Base-by-base conservation (phyloP, 2,113 vertebrate species). In the Urocolius indicus region DNA sequence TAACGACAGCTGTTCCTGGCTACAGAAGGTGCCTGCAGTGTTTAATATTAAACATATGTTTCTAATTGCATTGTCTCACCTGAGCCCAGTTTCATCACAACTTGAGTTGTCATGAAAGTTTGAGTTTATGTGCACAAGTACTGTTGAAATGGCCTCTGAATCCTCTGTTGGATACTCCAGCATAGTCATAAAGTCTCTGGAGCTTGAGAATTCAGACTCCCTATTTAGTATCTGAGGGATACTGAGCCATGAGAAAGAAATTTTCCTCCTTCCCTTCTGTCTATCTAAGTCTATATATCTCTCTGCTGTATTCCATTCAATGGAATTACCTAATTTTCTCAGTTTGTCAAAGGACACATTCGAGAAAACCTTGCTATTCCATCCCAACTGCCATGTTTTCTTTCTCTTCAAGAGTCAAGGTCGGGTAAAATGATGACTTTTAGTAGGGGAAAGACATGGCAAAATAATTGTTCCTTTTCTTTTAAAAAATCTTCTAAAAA, bases 31-130 rank as follows among this genome's bases (percentile, higher is more conserved):
- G 62, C 46, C 46, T 73, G 45, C 41, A 69, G 43, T 89, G 32
- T 95, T 95, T 91, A 78, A 95, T 83, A 89, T n/a, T 29, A 82
- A 95, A 51, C 79, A 87, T 94, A 94, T 87, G 82, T 65, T 94
- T 83, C 58, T 83, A 88, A 85, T 46, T 59, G 59, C 59, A 51
- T 62, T 81, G 45, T 81, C 57, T 89, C 62, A 95, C 92, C 78
- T 90, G 87, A 92, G 82, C 57, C 82, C 66, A 92, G 66, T 87
- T 93, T 34, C 74, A 38, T 84, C 80, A 87, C 68, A 91, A 14
- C 46, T 79, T 66, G 84, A 75, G 36, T 36, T 87, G 61, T 78
- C 32, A 48, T 55, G 32, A 88, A 51, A 72, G 55, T 90, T 75
- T 84, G 23, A n/a, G 74, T 89, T 95, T 94, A 84, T 85, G 65